Percentiles rank a stretch among this genome's conserved stretches.
Conservation (phyloP, 1,140 invertebrate genomes). For the Fopius arisanus region DNA sequence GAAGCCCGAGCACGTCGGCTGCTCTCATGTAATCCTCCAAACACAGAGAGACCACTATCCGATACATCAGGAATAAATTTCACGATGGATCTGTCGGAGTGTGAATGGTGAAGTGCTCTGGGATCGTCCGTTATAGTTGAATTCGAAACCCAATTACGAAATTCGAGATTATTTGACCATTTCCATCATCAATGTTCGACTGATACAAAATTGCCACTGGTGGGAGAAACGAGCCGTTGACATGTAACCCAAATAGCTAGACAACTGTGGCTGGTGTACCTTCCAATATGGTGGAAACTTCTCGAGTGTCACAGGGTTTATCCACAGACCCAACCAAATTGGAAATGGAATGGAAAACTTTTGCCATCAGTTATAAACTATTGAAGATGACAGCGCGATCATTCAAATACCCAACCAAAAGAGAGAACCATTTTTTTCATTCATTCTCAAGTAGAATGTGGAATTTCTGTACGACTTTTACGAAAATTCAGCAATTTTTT, state of each 20-base stretch:
- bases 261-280: neutral
- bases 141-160: slow-evolving; percentile 38
- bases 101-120: slow-evolving; percentile 15
- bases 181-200: neutral
- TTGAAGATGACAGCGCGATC: too few relatives aligned
- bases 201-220: slow-evolving; percentile 27
- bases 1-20: too few relatives aligned
- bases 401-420: too few relatives aligned
- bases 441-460: too few relatives aligned
- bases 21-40: slow-evolving; percentile 16
- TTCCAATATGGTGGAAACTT: slow-evolving; percentile 7
- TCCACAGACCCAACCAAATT: neutral
- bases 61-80: slow-evolving; percentile 17
- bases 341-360: neutral
- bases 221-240: slow-evolving; percentile 17
- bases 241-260: slow-evolving; percentile 35
- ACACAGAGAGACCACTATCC: slow-evolving; percentile 7
- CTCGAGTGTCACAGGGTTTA: neutral
- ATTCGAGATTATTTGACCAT: slow-evolving; percentile 28
- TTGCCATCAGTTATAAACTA: neutral
- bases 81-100: slow-evolving; percentile 20
- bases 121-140: neutral
- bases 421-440: too few relatives aligned
- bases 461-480: too few relatives aligned
- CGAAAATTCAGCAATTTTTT: neutral